Evolutionary conservation across 2,888 invertebrate genomes (phyloP).

Genomic region (Stenichneumon culpator): DNA sequence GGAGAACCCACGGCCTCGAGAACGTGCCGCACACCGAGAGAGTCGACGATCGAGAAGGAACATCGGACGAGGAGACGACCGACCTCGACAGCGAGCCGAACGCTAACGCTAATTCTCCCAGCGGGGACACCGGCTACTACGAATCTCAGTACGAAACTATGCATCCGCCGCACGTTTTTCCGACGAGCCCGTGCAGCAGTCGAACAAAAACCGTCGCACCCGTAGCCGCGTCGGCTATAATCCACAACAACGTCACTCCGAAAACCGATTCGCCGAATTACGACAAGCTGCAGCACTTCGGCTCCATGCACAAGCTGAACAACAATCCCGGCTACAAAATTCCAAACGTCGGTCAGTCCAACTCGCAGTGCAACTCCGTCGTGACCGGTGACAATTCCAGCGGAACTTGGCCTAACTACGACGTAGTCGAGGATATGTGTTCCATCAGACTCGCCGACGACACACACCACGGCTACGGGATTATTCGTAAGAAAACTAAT

Average conservation of each 20-base stretch:
- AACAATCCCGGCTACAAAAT: slow-evolving; percentile 90
- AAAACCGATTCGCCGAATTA: slow-evolving; percentile 87
- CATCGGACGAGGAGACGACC: slow-evolving; percentile 26
- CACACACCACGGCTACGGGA: slow-evolving; percentile 92
- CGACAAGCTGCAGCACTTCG: slow-evolving; percentile 93
- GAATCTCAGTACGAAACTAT: slow-evolving; percentile 82
- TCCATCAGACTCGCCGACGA: slow-evolving; percentile 92
- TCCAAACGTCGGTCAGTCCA: slow-evolving; percentile 80
- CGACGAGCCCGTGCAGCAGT: slow-evolving; percentile 66
- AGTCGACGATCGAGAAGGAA: slow-evolving; percentile 65
- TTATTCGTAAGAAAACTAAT: slow-evolving; percentile 88
- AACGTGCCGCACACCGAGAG: slow-evolving; percentile 91
- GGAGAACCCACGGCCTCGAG: slow-evolving; percentile 92
- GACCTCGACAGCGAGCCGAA: slow-evolving; percentile 43
- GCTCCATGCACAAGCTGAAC: slow-evolving; percentile 90
- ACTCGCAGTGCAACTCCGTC: slow-evolving; percentile 68
- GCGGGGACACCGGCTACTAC: slow-evolving; percentile 69
- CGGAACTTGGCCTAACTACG: slow-evolving; percentile 90
- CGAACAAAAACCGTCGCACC: slow-evolving; percentile 70
- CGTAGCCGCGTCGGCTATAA: slow-evolving; percentile 76
- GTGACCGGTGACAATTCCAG: slow-evolving; percentile 67
- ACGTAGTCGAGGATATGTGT: slow-evolving; percentile 90
- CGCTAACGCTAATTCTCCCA: neutral
- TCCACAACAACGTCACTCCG: slow-evolving; percentile 75
- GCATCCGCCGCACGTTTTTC: slow-evolving; percentile 67